A percentile compares a stretch with the other conserved stretches of the same genome.
Evolutionary conservation across 2,797 vertebrate species (phyloP).

Genomic region (Vespertilio murinus): DNA sequence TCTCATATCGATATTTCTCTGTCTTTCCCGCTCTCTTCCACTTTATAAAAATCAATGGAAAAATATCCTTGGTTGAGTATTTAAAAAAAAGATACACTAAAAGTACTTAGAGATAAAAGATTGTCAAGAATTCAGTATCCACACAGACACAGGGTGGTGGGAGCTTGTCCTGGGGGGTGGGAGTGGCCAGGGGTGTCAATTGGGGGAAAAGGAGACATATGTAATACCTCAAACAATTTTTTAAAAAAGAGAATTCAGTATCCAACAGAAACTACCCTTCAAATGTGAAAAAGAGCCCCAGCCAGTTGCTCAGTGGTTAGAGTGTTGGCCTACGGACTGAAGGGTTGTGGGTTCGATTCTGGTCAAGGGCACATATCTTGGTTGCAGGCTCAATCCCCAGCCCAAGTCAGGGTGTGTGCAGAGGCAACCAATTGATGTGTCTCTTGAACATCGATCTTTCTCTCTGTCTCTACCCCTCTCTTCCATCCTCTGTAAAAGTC

Average conservation of each 20-base stretch:
- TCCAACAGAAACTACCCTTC: not conserved
- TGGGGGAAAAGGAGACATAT: too few species aligned
- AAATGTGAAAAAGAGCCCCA: not conserved
- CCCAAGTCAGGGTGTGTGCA: not conserved
- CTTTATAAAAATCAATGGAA: too few species aligned
- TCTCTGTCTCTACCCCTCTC: not conserved
- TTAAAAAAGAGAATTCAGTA: too few species aligned
- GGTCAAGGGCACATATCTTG: not conserved
- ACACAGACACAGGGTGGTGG: too few species aligned
- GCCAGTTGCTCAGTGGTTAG: not conserved
- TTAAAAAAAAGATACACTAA: not conserved
- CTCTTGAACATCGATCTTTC: not conserved
- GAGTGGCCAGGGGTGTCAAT: too few species aligned
- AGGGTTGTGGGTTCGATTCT: not conserved
- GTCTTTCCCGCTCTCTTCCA: too few species aligned
- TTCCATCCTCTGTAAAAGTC: not conserved
- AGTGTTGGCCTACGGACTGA: not conserved
- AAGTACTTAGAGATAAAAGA: not conserved
- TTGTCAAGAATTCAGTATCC: not conserved
- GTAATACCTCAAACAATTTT: too few species aligned
- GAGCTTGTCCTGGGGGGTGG: too few species aligned
- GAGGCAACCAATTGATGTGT: not conserved
- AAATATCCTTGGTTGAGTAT: too few species aligned
- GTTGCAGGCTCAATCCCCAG: not conserved
- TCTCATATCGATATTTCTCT: too few species aligned